phyloP scores from a whole-genome alignment of 2,797 vertebrate species.

The Pangasius sanitwongsei region DNA sequence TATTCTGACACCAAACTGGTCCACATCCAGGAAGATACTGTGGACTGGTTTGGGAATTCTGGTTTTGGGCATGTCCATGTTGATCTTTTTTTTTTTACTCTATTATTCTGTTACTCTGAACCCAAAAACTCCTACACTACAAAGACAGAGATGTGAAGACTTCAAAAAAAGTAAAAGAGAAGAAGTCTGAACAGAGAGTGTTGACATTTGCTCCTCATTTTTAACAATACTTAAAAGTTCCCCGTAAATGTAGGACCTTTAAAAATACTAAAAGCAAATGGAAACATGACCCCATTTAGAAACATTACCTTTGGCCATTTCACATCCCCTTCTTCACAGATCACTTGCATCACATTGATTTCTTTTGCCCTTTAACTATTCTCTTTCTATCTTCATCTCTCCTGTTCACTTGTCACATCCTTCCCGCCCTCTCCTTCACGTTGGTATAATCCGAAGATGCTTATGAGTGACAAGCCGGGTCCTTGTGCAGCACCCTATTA shows the following conservation, averaged over 20 bases:
- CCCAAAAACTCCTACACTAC: background rate
- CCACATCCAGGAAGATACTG: background rate
- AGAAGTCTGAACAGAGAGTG: background rate
- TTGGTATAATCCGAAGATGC: conserved; percentile 56
- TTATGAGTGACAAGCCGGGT: conserved; percentile 76
- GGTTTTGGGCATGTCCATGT: background rate
- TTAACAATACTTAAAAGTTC: conserved; percentile 4
- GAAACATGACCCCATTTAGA: conserved; percentile 67
- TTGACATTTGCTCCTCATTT: background rate
- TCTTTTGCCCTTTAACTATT: conserved; percentile 30
- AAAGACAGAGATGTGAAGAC: background rate
- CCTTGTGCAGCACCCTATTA: conserved; percentile 80
- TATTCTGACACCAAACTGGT: background rate
- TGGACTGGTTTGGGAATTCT: background rate
- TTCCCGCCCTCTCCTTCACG: conserved; percentile 1
- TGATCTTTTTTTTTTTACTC: too few relatives aligned
- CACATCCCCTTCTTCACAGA: conserved; percentile 1
- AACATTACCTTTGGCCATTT: conserved; percentile 68
- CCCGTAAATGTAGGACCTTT: conserved; percentile 3
- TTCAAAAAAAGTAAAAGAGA: background rate
- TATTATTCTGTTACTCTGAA: background rate
- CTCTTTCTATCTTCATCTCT: conserved; percentile 32
- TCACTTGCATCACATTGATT: background rate
- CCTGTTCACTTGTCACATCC: conserved; percentile 20
- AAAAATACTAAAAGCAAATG: conserved; percentile 50